Base-by-base conservation (phyloP, 2,888 invertebrate species). In the Lithosia quadra region DNA sequence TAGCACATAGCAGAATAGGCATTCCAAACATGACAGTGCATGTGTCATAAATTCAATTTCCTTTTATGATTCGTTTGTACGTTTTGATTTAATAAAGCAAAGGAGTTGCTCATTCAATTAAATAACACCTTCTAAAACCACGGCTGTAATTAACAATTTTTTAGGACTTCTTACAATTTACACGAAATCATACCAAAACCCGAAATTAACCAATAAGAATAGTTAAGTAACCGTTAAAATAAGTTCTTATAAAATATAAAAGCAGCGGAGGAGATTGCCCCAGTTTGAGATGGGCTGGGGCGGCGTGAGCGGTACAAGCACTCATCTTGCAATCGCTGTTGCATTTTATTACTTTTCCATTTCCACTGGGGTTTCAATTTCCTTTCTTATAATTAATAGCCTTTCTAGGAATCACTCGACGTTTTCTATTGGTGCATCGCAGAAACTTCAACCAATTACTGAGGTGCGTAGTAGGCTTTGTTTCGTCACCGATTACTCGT, bases 261-360 rank as follows among this genome's bases (percentile, higher is more conserved):
- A 77, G 76, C 74, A 74, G 73, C 63, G 58, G 73, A 68, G 76
- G 72, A 82, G 83, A 85, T 85, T 87, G 87, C 81, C 83, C 86
- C 77, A 86, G 82, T 84, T 84, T 79, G 79, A 79, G 77, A 79
- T 72, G 74, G 74, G 72, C 67, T 66, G 58, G 71, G 33, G 71
- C 69, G 84, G 81, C 76, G 77, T 77, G 68, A 73, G 72, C 76
- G 77, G 75, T 76, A 76, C 77, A 83, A 77, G 86, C 86, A 91
- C 91, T 93, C 92, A 91, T 93, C 93, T 90, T 87, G 90, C 91
- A 92, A 92, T 92, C 91, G 91, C 90, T 93, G 92, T 93, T 92
- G 93, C 93, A 94, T 95, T 94, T 94, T 94, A 94, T 94, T 95
- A 94, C 94, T 94, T 93, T 94, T 93, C 92, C 91, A 95, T 95